These are phyloP conservation scores for Xiphophorus couchianus DNA, from an alignment of 2,113 vertebrate species.

Conservation along the genomic window DNA sequence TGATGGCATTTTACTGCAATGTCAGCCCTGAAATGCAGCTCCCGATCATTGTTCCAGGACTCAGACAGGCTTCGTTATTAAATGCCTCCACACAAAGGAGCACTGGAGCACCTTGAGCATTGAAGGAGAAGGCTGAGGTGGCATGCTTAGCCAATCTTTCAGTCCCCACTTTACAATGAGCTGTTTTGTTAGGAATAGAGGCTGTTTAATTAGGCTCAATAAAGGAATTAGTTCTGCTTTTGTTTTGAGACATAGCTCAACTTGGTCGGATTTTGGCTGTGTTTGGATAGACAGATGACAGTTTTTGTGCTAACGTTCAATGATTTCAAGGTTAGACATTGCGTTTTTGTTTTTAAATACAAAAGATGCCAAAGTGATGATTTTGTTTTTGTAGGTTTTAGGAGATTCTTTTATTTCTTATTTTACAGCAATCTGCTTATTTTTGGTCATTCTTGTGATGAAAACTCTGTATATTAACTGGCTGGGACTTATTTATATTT, in stretches of 20 bases:
- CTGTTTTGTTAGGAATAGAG: slow-evolving; percentile 14
- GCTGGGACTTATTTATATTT: no score
- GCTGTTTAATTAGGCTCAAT: slow-evolving; percentile 15
- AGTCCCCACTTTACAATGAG: slow-evolving; percentile 40
- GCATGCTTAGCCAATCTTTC: slow-evolving; percentile 37
- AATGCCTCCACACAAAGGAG: slow-evolving; percentile 46
- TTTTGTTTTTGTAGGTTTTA: not conserved
- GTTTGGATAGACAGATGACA: not conserved
- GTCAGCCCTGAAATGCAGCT: slow-evolving; percentile 66
- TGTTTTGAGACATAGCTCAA: not conserved
- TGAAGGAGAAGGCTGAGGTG: slow-evolving; percentile 40
- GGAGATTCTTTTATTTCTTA: not conserved
- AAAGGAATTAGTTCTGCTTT: slow-evolving; percentile 7
- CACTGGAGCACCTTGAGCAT: slow-evolving; percentile 45
- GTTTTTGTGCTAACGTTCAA: not conserved
- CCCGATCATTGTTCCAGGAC: slow-evolving; percentile 68
- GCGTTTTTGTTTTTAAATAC: no score
- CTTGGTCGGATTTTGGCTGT: not conserved
- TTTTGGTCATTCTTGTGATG: not conserved
- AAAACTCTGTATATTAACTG: no score
- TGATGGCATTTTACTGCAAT: slow-evolving; percentile 68
- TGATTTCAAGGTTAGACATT: not conserved
- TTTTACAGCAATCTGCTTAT: not conserved
- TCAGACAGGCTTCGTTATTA: slow-evolving; percentile 70
- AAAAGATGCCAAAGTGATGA: not conserved